These are phyloP conservation scores for Sicus ferrugineus DNA, from an alignment of 2,888 invertebrate genomes.

Conservation along the genomic window DNA sequence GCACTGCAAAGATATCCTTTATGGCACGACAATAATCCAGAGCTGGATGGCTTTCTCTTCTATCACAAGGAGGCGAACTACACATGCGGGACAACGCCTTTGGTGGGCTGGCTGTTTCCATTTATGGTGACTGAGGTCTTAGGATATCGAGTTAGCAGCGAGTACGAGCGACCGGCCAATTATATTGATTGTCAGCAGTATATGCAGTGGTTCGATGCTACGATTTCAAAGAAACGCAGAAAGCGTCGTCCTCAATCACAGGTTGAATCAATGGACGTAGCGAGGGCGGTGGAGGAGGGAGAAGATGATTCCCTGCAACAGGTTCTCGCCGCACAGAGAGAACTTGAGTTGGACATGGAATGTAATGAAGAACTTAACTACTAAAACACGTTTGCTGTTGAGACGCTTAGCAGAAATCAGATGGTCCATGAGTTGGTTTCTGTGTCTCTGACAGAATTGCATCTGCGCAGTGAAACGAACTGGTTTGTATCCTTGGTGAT, in stretches of 20 bases:
- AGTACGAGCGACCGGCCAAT: constrained; percentile 65
- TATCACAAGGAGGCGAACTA: constrained; percentile 88
- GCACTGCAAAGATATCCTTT: constrained; percentile 53
- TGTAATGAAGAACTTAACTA: neutral
- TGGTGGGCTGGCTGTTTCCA: constrained; percentile 91
- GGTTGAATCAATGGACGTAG: constrained; percentile 36
- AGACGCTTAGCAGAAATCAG: neutral
- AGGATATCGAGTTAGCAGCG: constrained; percentile 58
- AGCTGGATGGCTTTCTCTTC: constrained; percentile 88
- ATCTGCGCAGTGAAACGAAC: constrained; percentile 30
- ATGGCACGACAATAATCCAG: constrained; percentile 62
- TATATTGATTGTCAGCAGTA: constrained; percentile 67
- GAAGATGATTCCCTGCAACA: neutral
- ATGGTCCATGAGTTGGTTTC: neutral
- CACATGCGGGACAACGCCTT: constrained; percentile 78
- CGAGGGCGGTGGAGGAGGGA: neutral
- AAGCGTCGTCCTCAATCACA: neutral
- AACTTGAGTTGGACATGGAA: constrained; percentile 1
- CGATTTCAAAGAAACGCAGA: neutral
- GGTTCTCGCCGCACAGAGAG: neutral
- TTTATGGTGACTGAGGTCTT: constrained; percentile 85
- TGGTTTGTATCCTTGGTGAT: constrained; percentile 26
- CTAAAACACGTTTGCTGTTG: neutral
- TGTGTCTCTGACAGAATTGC: constrained; percentile 14
- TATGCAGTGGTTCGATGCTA: constrained; percentile 66